Evolutionary conservation across 2,888 invertebrate species (phyloP), one percentile per base, ranked within the genome.

Genomic region (Thumatha senex): DNA sequence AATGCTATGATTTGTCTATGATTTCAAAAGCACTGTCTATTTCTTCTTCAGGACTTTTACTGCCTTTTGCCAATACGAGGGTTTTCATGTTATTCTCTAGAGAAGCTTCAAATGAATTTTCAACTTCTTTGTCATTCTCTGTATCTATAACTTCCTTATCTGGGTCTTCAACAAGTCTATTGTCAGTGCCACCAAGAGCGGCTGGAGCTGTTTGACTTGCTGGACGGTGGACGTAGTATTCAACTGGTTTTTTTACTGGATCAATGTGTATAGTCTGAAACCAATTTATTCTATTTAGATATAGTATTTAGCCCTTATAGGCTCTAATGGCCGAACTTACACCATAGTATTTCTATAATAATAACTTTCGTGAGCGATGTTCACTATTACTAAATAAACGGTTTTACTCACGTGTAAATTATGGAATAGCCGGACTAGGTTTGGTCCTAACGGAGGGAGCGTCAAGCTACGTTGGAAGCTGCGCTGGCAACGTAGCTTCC

Each of bases 21-120:
- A 86, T 75, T 55, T 86, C 82, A 48, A 92, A 92, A 0, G 90
- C 91, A 11, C 61, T 80, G 51, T 92, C 92, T 43, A 92, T 92
- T 67, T 92, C 89, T 58, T 89, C 85, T 12, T 91, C 91, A 0
- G 89, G 85, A 0, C 82, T 78, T 40, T 72, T 79, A n/a, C 56
- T 41, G 2, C 56, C 65, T 4, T 45, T 41, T 18, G 56, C 58
- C 31, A 56, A 30, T 0, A 29, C 51, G 29, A 52, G 51, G 9
- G 41, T 56, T 39, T 49, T 56, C 18, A 61, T 41, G 36, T 62
- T 56, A 5, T 53, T 57, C 10, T 66, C 55, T 14, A 57, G 36
- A 48, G 40, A 51, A 0, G 47, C 52, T 30, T 65, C 52, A 2
- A 56, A 30, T 12, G 40, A 34, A 4, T 40, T 35, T 38, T 48